Conservation (phyloP, 2,888 invertebrate species). For the Lacanobia wlatinum region DNA sequence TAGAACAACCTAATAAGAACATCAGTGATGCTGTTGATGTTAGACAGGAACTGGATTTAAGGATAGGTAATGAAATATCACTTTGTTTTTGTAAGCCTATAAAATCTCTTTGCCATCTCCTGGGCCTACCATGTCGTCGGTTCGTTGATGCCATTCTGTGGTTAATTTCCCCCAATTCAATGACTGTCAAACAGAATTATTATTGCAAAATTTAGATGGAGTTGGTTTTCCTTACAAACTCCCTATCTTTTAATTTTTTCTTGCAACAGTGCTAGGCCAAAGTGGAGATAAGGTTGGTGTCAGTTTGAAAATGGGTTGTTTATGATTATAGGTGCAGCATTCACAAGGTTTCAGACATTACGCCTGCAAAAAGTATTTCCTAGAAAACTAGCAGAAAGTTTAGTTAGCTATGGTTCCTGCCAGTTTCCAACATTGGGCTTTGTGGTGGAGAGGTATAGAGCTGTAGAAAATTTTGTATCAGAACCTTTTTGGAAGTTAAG, state of each 20-base stretch:
- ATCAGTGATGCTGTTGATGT: conserved; percentile 98
- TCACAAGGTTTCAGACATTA: conserved; percentile 99
- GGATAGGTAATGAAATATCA: conserved; percentile 92
- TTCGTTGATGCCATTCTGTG: too few relatives aligned
- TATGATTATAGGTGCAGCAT: conserved; percentile 95
- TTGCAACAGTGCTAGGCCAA: background rate
- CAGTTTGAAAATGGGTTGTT: background rate
- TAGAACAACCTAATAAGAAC: conserved; percentile 95
- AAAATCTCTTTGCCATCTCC: too few relatives aligned
- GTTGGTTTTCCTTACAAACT: too few relatives aligned
- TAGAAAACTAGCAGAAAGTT: conserved; percentile 92
- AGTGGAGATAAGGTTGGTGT: background rate
- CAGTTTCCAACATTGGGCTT: conserved; percentile 99
- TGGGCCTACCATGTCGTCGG: too few relatives aligned
- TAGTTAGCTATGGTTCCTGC: conserved; percentile 99
- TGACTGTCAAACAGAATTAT: too few relatives aligned
- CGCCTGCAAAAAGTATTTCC: conserved; percentile 96
- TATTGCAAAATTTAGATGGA: too few relatives aligned
- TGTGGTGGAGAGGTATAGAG: conserved; percentile 99
- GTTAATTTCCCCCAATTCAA: too few relatives aligned
- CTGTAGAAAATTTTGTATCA: conserved; percentile 96
- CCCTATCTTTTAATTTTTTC: background rate
- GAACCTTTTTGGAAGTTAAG: conserved; percentile 99
- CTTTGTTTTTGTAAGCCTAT: background rate
- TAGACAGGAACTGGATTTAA: conserved; percentile 96